Conservation (phyloP, 2,113 vertebrate species). For the Corvus cornix region DNA sequence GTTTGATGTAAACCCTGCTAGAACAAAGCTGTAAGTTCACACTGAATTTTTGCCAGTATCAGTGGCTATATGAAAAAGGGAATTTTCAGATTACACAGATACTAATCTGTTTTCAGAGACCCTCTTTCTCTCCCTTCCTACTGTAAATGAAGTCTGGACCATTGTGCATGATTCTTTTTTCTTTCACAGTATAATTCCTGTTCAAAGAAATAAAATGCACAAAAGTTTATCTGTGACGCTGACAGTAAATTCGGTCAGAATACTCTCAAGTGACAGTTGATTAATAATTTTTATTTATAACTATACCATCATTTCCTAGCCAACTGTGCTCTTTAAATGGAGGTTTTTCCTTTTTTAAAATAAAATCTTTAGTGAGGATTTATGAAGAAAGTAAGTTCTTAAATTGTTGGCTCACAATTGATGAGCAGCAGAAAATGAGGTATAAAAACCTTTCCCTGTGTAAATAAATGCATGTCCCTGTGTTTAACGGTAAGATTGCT, state of each 20-base stretch:
- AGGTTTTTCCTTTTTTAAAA: background rate
- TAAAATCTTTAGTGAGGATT: background rate
- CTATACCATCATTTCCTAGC: background rate
- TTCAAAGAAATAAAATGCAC: background rate
- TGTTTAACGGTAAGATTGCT: background rate
- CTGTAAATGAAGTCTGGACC: background rate
- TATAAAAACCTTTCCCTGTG: background rate
- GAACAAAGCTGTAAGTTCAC: background rate
- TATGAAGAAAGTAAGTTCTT: slow-evolving; percentile 1
- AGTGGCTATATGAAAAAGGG: background rate
- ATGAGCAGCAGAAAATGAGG: background rate
- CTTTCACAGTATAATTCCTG: background rate
- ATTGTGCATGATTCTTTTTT: background rate
- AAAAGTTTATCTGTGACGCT: background rate
- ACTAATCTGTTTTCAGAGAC: background rate
- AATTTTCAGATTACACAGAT: background rate
- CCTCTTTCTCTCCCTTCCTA: background rate
- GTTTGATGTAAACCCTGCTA: background rate
- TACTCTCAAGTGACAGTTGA: background rate
- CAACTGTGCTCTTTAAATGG: background rate
- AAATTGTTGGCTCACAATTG: background rate
- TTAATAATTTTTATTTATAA: background rate
- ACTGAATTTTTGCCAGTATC: background rate
- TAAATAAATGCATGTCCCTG: background rate
- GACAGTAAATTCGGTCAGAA: background rate